A percentile compares a stretch with the other conserved stretches of the same genome.
Evolutionary conservation across 1,140 invertebrate genomes (phyloP).

Genomic region (Lordiphosa stackelbergi): DNA sequence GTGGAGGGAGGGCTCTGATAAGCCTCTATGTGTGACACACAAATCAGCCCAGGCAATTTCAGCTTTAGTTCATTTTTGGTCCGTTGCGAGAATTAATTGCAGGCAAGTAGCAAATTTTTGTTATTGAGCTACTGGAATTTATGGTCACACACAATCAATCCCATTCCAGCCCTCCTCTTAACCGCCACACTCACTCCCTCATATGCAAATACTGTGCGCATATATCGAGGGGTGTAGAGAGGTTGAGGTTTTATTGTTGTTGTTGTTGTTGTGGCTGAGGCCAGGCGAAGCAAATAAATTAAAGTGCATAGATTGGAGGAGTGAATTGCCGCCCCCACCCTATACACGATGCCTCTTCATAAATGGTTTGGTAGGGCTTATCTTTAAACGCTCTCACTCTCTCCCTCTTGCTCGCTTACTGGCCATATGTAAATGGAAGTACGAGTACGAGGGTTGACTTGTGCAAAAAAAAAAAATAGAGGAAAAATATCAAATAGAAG

Average conservation of each 20-base stretch:
- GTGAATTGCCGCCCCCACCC: slow-evolving; percentile 1
- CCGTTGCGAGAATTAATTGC: slow-evolving; percentile 63
- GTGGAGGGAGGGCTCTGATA: slow-evolving; percentile 19
- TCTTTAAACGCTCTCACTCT: slow-evolving; percentile 4
- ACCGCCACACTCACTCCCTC: background rate
- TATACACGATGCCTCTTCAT: background rate
- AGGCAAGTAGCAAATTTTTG: slow-evolving; percentile 23
- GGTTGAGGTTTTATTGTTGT: slow-evolving; percentile 29
- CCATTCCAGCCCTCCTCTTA: slow-evolving; percentile 1
- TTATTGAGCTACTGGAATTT: slow-evolving; percentile 58
- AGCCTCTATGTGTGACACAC: slow-evolving; percentile 21
- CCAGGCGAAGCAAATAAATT: slow-evolving; percentile 41
- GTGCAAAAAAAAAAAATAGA: slow-evolving; percentile 28
- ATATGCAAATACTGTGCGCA: slow-evolving; percentile 32
- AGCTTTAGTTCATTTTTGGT: slow-evolving; percentile 19
- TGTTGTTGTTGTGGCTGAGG: slow-evolving; percentile 5
- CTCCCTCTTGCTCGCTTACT: slow-evolving; percentile 11
- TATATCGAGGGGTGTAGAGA: slow-evolving; percentile 1
- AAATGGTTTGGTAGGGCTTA: slow-evolving; percentile 3
- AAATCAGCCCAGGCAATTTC: slow-evolving; percentile 16
- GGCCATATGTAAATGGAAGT: slow-evolving; percentile 26
- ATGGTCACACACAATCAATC: slow-evolving; percentile 44
- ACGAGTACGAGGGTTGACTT: slow-evolving; percentile 4
- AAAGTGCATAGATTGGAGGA: slow-evolving; percentile 42
- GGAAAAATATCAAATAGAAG: background rate